Evolutionary conservation across 2,888 invertebrate species (phyloP).

Genomic region (Ophioninae sp.): DNA sequence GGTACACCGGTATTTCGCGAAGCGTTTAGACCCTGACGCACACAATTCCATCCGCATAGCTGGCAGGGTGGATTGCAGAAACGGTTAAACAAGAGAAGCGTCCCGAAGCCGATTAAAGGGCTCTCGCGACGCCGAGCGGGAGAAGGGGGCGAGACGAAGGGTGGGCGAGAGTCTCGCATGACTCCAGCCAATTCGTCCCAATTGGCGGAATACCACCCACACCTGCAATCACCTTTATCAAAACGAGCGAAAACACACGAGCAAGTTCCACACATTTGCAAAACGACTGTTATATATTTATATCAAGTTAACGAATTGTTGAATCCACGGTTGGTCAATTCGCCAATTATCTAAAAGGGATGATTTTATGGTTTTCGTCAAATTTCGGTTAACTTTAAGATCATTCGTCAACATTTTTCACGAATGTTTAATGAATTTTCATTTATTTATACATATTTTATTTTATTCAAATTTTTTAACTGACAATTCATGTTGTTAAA

Average conservation of each 20-base stretch:
- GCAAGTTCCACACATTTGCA: neutral
- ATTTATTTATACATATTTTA: no score
- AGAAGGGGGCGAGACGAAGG: slow-evolving; percentile 23
- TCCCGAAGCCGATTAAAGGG: slow-evolving; percentile 70
- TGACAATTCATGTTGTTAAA: no score
- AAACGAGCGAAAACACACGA: slow-evolving; percentile 12
- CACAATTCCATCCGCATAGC: slow-evolving; percentile 36
- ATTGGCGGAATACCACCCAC: slow-evolving; percentile 69
- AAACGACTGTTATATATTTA: slow-evolving; percentile 30
- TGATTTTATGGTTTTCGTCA: neutral
- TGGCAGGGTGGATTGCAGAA: slow-evolving; percentile 17
- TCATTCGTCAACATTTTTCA: neutral
- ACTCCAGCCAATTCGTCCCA: slow-evolving; percentile 73
- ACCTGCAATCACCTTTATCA: slow-evolving; percentile 41
- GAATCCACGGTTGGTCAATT: slow-evolving; percentile 36
- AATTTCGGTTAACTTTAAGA: neutral
- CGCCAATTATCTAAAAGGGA: slow-evolving; percentile 15
- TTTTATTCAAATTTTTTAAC: no score
- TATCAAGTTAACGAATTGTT: slow-evolving; percentile 44
- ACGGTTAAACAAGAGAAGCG: slow-evolving; percentile 49
- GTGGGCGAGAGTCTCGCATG: slow-evolving; percentile 67
- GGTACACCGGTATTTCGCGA: slow-evolving; percentile 44
- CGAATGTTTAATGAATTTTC: no score
- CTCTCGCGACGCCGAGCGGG: slow-evolving; percentile 60
- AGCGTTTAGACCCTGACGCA: slow-evolving; percentile 39